Evolutionary conservation across 2,888 invertebrate genomes (phyloP).

Genomic region (Lomographa bimaculata): DNA sequence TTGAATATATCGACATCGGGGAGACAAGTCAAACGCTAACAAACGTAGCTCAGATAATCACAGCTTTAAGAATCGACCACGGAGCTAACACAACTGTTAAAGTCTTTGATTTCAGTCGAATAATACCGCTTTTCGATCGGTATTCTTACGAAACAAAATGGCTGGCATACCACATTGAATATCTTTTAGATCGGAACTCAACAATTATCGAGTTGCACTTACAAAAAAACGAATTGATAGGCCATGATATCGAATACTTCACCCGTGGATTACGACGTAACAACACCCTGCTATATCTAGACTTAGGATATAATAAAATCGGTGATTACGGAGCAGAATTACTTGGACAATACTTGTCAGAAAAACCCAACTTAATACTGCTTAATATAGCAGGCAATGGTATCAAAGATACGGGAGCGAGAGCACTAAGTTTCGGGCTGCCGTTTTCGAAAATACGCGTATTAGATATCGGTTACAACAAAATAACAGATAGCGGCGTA

Average conservation of each 20-base stretch:
- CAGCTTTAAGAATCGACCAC: constrained; percentile 68
- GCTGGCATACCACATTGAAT: constrained; percentile 78
- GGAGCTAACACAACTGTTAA: constrained; percentile 56
- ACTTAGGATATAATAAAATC: constrained; percentile 84
- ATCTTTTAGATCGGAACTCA: constrained; percentile 60
- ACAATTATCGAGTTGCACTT: constrained; percentile 81
- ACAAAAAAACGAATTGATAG: constrained; percentile 84
- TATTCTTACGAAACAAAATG: constrained; percentile 72
- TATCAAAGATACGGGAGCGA: constrained; percentile 82
- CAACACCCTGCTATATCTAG: constrained; percentile 78
- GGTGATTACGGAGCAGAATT: constrained; percentile 83
- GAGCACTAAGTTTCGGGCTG: constrained; percentile 78
- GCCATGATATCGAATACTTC: constrained; percentile 84
- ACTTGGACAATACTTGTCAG: constrained; percentile 78
- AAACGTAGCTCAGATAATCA: constrained; percentile 80
- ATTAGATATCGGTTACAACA: constrained; percentile 83
- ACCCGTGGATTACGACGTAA: constrained; percentile 77
- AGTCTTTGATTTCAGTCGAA: constrained; percentile 67
- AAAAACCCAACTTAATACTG: constrained; percentile 71
- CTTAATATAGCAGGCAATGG: constrained; percentile 83
- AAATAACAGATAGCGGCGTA: constrained; percentile 78
- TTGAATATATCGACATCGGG: constrained; percentile 81
- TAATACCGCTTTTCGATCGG: constrained; percentile 61
- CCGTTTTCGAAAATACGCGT: constrained; percentile 83
- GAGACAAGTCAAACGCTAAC: constrained; percentile 82